Evolutionary conservation across 2,797 vertebrate genomes (phyloP), one percentile per base, ranked within the genome.

Genomic region (Sebastes minor): DNA sequence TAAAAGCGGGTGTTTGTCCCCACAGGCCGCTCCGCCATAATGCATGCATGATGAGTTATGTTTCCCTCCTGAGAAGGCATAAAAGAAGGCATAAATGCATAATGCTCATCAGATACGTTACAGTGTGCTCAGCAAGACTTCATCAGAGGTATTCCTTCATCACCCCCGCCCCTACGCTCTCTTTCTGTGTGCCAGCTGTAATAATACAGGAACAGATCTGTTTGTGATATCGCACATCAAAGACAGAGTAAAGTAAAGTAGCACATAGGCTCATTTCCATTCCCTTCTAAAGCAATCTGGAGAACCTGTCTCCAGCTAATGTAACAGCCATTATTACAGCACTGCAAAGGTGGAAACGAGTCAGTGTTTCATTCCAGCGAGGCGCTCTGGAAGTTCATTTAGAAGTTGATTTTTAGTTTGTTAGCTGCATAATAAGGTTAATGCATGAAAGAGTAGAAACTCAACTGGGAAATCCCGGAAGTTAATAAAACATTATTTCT

Each of bases 191-290:
- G 87, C 74, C 89, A 88, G 73, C 67, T 88, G 79, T 81, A 92
- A 91, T 93, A 85, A 92, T 91, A 89, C 71, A 81, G 76, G 7
- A 75, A 81, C 80, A 83, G 83, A 86, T 82, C 82, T 87, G 85
- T 86, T 90, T 89, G 83, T 74, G 91, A 81, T 88, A 84, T 80
- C 74, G 33, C 83, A 89, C 91, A 89, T 93, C 92, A 94, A 92
- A 93, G 89, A 76, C 60, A 13, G 68, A 83, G 78, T 55, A 78
- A 78, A 76, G 79, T 73, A 74, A 90, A 90, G 85, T 89, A 87
- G 87, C 87, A 85, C 76, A 70, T 76, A 74, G 80, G 35, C 90
- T 92, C 73, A 93, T 94, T 90, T 91, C 77, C 89, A 90, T 88
- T 76, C 38, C 60, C 53, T 72, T 88, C 88, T 76, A 55, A 87